Conservation (phyloP, 2,113 vertebrate species). For the Xiphophorus maculatus region DNA sequence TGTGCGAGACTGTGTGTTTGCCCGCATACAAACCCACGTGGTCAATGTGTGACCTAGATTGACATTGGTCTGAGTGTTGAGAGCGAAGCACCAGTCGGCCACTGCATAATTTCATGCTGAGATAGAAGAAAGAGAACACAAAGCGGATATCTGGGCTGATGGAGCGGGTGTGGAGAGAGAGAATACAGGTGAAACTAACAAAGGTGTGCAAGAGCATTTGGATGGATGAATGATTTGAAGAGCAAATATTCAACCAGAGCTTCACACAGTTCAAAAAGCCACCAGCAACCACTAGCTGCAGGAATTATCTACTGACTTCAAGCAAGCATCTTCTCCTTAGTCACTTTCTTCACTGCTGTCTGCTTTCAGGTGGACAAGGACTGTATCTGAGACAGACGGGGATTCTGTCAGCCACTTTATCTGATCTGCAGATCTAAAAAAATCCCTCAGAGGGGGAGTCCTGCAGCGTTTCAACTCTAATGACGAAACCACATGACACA, state of each 20-base stretch:
- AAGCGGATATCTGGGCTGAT: conserved; percentile 42
- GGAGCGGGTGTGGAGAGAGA: conserved; percentile 30
- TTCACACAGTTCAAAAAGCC: neutral
- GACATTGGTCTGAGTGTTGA: conserved; percentile 31
- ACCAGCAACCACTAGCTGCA: neutral
- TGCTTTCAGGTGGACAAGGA: conserved; percentile 7
- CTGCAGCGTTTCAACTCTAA: conserved; percentile 14
- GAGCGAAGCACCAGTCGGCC: conserved; percentile 16
- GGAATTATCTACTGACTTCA: neutral
- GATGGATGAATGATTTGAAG: conserved; percentile 13
- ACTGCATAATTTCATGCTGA: conserved; percentile 29
- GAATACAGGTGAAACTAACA: conserved; percentile 12
- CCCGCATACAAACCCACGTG: conserved; percentile 31
- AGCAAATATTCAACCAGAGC: neutral
- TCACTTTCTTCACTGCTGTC: neutral
- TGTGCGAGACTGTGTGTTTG: conserved; percentile 7
- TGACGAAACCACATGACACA: conserved; percentile 38
- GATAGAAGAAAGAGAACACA: conserved; percentile 9
- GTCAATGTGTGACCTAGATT: conserved; percentile 51
- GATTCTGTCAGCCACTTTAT: conserved; percentile 26
- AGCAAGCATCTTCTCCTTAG: conserved; percentile 12
- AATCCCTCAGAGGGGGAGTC: conserved; percentile 24
- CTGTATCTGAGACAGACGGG: neutral
- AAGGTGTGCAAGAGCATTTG: conserved; percentile 25
- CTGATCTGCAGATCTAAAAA: conserved; percentile 29